Percentiles rank a stretch among this genome's conserved stretches.
Conservation (phyloP, 2,797 vertebrate genomes). For the Onychomys torridus region DNA sequence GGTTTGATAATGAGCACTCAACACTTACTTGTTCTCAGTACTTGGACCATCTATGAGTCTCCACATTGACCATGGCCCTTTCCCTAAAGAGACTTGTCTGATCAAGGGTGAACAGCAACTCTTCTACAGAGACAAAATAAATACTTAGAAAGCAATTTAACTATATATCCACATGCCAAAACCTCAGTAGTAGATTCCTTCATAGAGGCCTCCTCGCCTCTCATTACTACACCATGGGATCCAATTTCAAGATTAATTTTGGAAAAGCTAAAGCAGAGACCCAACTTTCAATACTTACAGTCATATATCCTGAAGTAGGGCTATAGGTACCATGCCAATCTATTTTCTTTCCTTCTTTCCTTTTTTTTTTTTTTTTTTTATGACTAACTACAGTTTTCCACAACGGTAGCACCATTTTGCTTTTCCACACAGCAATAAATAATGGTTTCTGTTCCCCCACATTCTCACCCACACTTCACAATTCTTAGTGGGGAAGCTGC, state of each 20-base stretch:
- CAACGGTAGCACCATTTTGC: background rate
- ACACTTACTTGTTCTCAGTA: background rate
- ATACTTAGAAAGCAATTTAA: background rate
- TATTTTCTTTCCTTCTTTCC: background rate
- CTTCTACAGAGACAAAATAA: background rate
- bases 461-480: background rate
- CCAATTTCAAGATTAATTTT: background rate
- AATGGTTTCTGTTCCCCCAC: background rate
- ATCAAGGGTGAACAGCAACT: background rate
- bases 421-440: background rate
- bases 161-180: background rate
- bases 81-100: background rate
- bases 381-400: background rate
- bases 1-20: background rate
- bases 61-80: background rate
- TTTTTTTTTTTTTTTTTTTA: background rate
- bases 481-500: background rate
- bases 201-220: background rate
- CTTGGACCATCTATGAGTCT: background rate
- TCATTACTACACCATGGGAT: background rate
- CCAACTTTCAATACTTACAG: background rate
- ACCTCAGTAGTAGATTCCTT: background rate
- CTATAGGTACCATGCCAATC: no score
- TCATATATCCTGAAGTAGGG: background rate
- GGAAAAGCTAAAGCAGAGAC: background rate